Conservation (phyloP, 2,888 invertebrate genomes). For the Apotomis turbidana region DNA sequence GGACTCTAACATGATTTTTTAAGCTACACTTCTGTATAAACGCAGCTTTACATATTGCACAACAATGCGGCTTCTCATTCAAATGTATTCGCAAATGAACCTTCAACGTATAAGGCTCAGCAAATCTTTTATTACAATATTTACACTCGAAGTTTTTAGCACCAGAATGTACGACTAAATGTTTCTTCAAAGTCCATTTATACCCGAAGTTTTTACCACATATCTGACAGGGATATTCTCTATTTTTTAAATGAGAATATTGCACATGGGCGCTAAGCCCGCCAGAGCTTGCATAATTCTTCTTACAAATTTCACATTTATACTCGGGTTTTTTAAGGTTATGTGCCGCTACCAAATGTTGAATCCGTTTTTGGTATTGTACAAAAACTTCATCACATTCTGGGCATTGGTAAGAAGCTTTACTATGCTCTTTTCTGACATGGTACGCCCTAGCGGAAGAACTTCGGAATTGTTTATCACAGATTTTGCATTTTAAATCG, state of each 20-base stretch:
- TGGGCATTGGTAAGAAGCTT: slow-evolving; percentile 48
- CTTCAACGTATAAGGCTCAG: slow-evolving; percentile 50
- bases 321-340: slow-evolving; percentile 45
- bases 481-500: slow-evolving; percentile 47
- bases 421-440: slow-evolving; percentile 45
- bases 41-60: slow-evolving; percentile 52
- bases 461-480: slow-evolving; percentile 44
- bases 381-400: slow-evolving; percentile 45
- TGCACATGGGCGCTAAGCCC: slow-evolving; percentile 44
- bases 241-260: slow-evolving; percentile 44
- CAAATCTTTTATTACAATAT: slow-evolving; percentile 62
- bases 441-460: slow-evolving; percentile 47
- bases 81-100: slow-evolving; percentile 58
- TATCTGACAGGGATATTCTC: slow-evolving; percentile 44
- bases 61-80: slow-evolving; percentile 54
- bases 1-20: slow-evolving; percentile 51
- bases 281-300: slow-evolving; percentile 45
- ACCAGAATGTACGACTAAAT: slow-evolving; percentile 45
- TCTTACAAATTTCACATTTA: slow-evolving; percentile 45
- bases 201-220: slow-evolving; percentile 46
- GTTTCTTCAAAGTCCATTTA: slow-evolving; percentile 47
- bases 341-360: slow-evolving; percentile 45
- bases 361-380: slow-evolving; percentile 45
- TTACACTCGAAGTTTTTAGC: slow-evolving; percentile 68
- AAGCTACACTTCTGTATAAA: slow-evolving; percentile 61